These are phyloP conservation scores for Hetaerina titia DNA, from an alignment of 2,888 invertebrate species.

Conservation along the genomic window DNA sequence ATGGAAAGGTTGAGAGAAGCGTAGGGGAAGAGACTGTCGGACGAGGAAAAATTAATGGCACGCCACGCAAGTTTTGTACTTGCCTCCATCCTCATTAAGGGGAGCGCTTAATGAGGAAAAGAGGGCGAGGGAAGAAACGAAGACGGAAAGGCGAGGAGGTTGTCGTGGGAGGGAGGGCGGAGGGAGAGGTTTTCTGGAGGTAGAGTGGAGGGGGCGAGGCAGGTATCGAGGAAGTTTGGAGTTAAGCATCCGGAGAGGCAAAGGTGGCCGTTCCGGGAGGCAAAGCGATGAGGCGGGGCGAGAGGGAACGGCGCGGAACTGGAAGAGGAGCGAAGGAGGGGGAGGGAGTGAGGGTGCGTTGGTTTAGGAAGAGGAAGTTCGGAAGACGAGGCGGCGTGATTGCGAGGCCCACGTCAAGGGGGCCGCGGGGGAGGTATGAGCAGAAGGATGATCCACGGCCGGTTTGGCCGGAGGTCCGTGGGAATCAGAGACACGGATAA, in stretches of 20 bases:
- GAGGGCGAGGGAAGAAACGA: neutral
- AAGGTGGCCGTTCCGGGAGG: neutral
- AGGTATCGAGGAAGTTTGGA: slow-evolving; percentile 13
- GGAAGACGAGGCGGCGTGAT: too few species aligned
- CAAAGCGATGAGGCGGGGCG: neutral
- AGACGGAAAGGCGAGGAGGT: neutral
- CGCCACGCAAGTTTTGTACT: neutral
- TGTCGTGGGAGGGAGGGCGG: neutral
- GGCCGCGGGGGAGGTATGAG: too few species aligned
- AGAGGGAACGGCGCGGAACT: neutral
- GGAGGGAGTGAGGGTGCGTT: neutral
- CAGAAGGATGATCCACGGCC: too few species aligned
- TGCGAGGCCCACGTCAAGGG: too few species aligned
- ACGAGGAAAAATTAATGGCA: slow-evolving; percentile 4
- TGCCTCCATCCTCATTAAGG: slow-evolving; percentile 23
- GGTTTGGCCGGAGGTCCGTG: too few species aligned
- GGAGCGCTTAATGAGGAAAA: neutral
- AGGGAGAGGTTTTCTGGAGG: neutral
- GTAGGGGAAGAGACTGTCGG: neutral
- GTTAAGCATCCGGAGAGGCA: neutral
- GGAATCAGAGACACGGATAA: too few species aligned
- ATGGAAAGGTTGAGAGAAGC: neutral
- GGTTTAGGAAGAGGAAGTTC: neutral
- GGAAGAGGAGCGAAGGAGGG: neutral
- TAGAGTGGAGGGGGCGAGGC: neutral